phyloP scores from a whole-genome alignment of 2,113 vertebrate species.

The Aldabrachelys gigantea region DNA sequence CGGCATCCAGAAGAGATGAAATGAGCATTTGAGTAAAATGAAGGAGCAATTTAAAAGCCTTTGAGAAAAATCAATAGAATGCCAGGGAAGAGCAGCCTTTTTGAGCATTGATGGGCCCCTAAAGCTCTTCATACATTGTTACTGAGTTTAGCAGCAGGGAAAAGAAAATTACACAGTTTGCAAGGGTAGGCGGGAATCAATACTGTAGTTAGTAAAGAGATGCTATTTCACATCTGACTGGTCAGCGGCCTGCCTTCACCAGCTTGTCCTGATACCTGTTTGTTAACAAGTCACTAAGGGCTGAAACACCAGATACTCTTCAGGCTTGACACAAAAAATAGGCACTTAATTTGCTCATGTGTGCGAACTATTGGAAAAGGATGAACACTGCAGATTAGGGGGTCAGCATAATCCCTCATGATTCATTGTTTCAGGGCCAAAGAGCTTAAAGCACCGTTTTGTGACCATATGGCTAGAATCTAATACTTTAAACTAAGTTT shows the following conservation, averaged over 20 bases:
- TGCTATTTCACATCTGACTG: slow-evolving; percentile 98
- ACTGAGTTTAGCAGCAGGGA: slow-evolving; percentile 80
- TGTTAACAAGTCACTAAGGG: slow-evolving; percentile 92
- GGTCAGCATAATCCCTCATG: slow-evolving; percentile 75
- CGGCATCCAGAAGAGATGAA: slow-evolving; percentile 79
- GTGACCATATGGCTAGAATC: background rate
- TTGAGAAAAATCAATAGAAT: slow-evolving; percentile 89
- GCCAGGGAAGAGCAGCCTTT: slow-evolving; percentile 79
- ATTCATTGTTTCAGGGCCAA: slow-evolving; percentile 24
- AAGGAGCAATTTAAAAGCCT: slow-evolving; percentile 89
- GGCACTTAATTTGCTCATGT: slow-evolving; percentile 84
- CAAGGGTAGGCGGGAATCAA: slow-evolving; percentile 87
- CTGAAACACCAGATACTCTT: slow-evolving; percentile 85
- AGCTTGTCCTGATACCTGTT: slow-evolving; percentile 82
- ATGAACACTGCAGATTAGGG: slow-evolving; percentile 75
- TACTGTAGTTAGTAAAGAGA: slow-evolving; percentile 95
- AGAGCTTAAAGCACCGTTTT: slow-evolving; percentile 35
- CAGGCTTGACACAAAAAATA: slow-evolving; percentile 82
- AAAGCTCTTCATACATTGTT: slow-evolving; percentile 82
- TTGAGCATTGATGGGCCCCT: slow-evolving; percentile 78
- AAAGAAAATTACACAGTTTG: slow-evolving; percentile 83
- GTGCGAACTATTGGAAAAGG: slow-evolving; percentile 77
- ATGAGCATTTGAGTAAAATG: slow-evolving; percentile 85
- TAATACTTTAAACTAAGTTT: background rate
- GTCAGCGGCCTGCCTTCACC: slow-evolving; percentile 80